Evolutionary conservation across 2,113 vertebrate species (phyloP).

Genomic region (Hemibagrus wyckioides): DNA sequence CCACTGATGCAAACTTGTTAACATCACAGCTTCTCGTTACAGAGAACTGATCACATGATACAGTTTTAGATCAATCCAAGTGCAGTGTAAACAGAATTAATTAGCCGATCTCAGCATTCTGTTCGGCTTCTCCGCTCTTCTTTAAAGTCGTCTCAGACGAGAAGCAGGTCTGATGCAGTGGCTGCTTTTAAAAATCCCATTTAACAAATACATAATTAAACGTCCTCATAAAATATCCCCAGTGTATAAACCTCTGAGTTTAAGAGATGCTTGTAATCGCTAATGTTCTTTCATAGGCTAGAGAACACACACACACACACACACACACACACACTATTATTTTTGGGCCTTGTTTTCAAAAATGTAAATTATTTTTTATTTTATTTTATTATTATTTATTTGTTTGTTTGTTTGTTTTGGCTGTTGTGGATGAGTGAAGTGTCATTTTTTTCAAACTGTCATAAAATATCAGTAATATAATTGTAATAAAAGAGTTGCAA

Average conservation of each 20-base stretch:
- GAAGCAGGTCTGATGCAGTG: neutral
- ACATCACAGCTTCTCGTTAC: neutral
- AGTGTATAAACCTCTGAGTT: neutral
- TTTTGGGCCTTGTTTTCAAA: neutral
- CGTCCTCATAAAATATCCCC: neutral
- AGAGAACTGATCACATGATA: neutral
- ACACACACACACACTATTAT: conserved; percentile 2
- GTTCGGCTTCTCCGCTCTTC: neutral
- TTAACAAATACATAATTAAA: neutral
- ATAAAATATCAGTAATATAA: neutral
- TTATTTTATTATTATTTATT: neutral
- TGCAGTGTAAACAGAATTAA: neutral
- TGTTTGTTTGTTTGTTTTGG: neutral
- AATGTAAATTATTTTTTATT: too few relatives aligned
- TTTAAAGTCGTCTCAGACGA: neutral
- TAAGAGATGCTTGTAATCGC: neutral
- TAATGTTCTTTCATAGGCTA: neutral
- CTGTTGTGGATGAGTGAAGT: neutral
- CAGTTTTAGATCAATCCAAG: neutral
- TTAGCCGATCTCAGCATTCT: neutral
- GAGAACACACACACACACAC: neutral
- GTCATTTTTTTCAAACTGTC: neutral
- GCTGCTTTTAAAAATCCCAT: neutral
- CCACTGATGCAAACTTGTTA: too few relatives aligned
- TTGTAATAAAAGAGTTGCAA: too few relatives aligned